Base-by-base conservation (phyloP, 2,797 vertebrate genomes). In the Cossypha polioptera region DNA sequence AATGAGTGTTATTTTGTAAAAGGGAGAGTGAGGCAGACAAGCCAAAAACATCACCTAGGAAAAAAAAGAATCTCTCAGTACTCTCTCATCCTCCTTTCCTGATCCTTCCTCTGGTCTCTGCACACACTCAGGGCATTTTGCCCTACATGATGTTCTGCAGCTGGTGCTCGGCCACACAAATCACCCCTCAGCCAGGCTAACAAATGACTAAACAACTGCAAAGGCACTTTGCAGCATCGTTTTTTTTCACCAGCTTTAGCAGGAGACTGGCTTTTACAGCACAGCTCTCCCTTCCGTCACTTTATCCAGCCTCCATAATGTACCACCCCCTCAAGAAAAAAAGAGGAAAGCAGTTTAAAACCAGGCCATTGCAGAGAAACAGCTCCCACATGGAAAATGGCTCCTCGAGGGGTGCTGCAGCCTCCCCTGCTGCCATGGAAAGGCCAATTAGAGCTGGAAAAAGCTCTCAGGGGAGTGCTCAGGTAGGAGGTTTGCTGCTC, bases 201-300 rank as follows among this genome's bases (percentile, higher is more conserved):
- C 80, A 93, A 92, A 94, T 86, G 73, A 69, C 90, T 88, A 38
- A 92, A 92, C 90, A 78, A 92, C 94, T 43, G 86, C 95, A 94
- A 84, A 92, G 63, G 88, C 94, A 84, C 91, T 96, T 96, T 75
- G 91, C 94, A 93, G 86, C 83, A 84, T 51, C 45, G 0, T 48
- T 81, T 94, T 92, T 71, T 72, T 88, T 33, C 65, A 43, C 71
- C 76, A 81, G 83, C 71, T 94, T 93, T 84, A 92, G 86, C 92
- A 96, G 88, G 94, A 93, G 83, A 43, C 69, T n/a, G 73, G 82
- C 82, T 96, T 90, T 94, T 65, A 88, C 2, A 1, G 76, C 40
- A 57, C 73, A 59, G 72, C 79, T 90, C 80, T 95, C 83, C 90
- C 33, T 86, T 90, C 76, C 45, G 6, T 81, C 21, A 1, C 94